Base-by-base conservation (phyloP, 2,888 invertebrate genomes). In the Dinocampus coccinellae region DNA sequence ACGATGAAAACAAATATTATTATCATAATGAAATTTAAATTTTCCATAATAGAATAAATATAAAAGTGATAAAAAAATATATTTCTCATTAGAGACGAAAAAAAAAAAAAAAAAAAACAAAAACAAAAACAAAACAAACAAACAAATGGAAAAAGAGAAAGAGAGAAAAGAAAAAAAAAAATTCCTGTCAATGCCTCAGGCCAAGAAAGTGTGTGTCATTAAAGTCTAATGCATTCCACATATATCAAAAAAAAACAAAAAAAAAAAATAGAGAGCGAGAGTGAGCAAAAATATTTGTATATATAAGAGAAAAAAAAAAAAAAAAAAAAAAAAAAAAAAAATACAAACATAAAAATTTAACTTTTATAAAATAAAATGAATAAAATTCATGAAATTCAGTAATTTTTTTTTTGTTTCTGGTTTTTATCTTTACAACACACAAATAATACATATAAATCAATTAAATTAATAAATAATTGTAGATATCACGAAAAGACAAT, bases 201-300 rank as follows among this genome's bases (percentile, higher is more conserved):
- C 47, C 47, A 47, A 33, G 63, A 63, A 63, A 63, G 63, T 63
- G 26, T 63, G 26, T 47, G 29, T 47, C 47, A 63, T 63, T 63
- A 52, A 39, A 0, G 47, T n/a, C 47, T 47, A 47, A 9, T 16
- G 16, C 20, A 47, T 47, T 47, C 20, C 16, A 16, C 16, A 16
- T 20, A 3, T 1, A 16, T 7, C n/a, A n/a, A 16, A 16, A 47
- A 29, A 33, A 58, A 58, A 58, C 9, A 16, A 16, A 47, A 29
- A 33, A 58, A 58, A 58, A 58, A 33, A n/a, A 33, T 33, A 1
- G 16, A 58, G 47, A 47, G n/a, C 33, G 16, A 58, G 58, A 58
- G 58, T n/a, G 29, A 55, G 2, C 24, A 22, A 55, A 55, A 13
- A 26, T 55, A 3, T 4, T 29, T 29, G 7, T 29, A 29, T 2